Evolutionary conservation across 2,888 invertebrate genomes (phyloP), one percentile per base, ranked within the genome.

Genomic region (Augiades crinisus): DNA sequence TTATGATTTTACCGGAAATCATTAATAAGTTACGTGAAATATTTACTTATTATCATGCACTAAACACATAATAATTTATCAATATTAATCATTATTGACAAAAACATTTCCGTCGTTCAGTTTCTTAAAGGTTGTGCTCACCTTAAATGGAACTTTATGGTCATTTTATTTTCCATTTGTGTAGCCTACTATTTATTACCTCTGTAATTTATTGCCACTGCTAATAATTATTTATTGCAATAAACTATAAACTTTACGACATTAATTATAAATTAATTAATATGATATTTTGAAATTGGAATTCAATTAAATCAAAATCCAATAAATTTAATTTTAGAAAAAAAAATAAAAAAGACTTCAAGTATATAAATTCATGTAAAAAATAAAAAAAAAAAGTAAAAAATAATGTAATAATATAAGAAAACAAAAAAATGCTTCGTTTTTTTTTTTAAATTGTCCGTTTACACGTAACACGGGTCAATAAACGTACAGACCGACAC

Each of bases 401-500:
- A n/a, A n/a, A n/a, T n/a, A n/a, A n/a, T n/a, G n/a, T n/a, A n/a
- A n/a, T n/a, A n/a, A n/a, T n/a, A n/a, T n/a, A n/a, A n/a, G 62
- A 68, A 70, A 68, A 68, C 62, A 66, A 59, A 63, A 72, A 72
- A 82, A 73, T 67, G 72, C 68, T 33, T 7, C 24, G 21, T 30
- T 78, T 65, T 79, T 78, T 81, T 73, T 58, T 81, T 73, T 58
- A 62, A 66, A 66, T 62, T 63, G 66, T 61, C 64, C 59, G 59
- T 60, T 45, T 60, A 64, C 72, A 78, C 75, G 78, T 77, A 74
- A 76, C 70, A 33, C 68, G 65, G 74, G 73, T 72, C 76, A 75
- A 71, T 70, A 73, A 62, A 69, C 70, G 70, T 63, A 68, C 65
- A 63, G 60, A 67, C 65, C 63, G 61, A 72, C 86, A 88, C 86